phyloP scores from a whole-genome alignment of 2,888 invertebrate species.

The Rhimphoctona megacephalus region DNA sequence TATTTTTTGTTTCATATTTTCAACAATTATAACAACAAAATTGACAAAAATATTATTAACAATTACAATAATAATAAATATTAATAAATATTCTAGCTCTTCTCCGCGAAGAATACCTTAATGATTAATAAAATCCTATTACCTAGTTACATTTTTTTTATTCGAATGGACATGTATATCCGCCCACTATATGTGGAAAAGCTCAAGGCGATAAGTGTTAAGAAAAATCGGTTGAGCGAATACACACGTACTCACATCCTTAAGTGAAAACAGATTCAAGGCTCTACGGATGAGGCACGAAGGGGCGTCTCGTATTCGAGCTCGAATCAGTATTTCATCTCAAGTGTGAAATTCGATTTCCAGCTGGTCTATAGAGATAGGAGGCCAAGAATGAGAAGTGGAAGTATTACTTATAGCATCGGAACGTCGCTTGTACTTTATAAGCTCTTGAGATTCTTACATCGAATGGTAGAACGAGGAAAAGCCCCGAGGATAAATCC shows the following conservation, averaged over 20 bases:
- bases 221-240: not conserved
- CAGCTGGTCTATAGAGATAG: conserved; percentile 42
- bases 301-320: conserved; percentile 15
- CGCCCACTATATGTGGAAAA: not conserved
- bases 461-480: not conserved
- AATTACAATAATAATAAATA: not conserved
- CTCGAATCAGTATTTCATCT: conserved; percentile 23
- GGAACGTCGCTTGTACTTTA: conserved; percentile 19
- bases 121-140: not conserved
- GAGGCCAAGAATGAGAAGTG: conserved; percentile 28
- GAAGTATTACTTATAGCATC: conserved; percentile 11
- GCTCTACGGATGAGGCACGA: conserved; percentile 1
- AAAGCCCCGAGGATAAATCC: conserved; percentile 29
- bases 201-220: not conserved
- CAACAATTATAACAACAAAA: not conserved
- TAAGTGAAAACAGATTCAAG: conserved; percentile 6
- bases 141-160: not conserved
- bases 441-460: conserved; percentile 18
- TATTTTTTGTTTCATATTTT: not conserved
- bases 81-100: not conserved
- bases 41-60: not conserved
- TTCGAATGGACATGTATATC: not conserved
- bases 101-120: not conserved
- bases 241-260: not conserved
- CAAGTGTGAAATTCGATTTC: conserved; percentile 61